phyloP scores from a whole-genome alignment of 2,797 vertebrate genomes.

The Sebastes oblongus region DNA sequence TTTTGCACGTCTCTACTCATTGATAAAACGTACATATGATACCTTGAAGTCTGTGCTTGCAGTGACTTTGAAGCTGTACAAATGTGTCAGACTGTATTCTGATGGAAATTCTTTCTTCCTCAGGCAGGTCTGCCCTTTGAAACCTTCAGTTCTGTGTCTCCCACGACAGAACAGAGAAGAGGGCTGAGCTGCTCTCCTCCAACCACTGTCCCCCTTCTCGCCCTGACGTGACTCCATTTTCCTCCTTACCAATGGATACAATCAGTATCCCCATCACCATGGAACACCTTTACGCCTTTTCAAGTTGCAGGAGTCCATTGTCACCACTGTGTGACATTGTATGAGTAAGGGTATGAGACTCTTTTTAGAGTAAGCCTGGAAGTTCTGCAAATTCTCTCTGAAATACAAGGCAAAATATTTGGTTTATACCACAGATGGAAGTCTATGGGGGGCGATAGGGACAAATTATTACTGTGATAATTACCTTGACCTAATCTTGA shows the following conservation, averaged over 20 bases:
- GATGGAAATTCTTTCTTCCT: constrained; percentile 66
- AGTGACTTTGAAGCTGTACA: constrained; percentile 65
- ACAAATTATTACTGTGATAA: constrained; percentile 20
- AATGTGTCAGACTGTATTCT: constrained; percentile 64
- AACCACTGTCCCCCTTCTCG: constrained; percentile 15
- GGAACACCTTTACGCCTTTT: constrained; percentile 21
- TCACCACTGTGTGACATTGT: constrained; percentile 11
- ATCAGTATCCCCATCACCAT: constrained; percentile 17
- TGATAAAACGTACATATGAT: constrained; percentile 65
- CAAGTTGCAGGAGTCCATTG: constrained; percentile 1
- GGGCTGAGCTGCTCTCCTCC: constrained; percentile 34
- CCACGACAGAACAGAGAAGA: constrained; percentile 40
- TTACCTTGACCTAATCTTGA: constrained; percentile 1
- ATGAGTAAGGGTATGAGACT: neutral
- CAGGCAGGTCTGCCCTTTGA: constrained; percentile 65
- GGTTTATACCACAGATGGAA: neutral
- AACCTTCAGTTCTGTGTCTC: constrained; percentile 55
- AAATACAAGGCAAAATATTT: neutral
- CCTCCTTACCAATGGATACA: constrained; percentile 12
- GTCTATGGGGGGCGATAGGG: neutral
- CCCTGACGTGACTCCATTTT: constrained; percentile 12
- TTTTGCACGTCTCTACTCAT: constrained; percentile 38
- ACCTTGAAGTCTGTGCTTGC: constrained; percentile 57
- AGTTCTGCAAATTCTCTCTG: neutral
- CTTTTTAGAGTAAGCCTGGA: neutral